A percentile compares a stretch with the other conserved stretches of the same genome.
phyloP scores from a whole-genome alignment of 1,140 invertebrate genomes.

The Pogonognathellus flavescens region DNA sequence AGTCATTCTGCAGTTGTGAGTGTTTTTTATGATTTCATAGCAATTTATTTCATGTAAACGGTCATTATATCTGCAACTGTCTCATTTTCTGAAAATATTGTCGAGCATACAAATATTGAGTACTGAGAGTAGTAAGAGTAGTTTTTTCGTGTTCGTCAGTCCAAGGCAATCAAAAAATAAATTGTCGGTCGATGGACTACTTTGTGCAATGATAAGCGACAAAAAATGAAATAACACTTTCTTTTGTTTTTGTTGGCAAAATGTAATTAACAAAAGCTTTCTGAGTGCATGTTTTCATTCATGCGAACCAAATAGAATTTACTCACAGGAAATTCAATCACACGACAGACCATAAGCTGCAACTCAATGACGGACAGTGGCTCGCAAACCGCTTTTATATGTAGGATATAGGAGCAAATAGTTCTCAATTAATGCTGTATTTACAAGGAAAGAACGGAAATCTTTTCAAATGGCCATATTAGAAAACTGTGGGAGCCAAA shows the following conservation, averaged over 20 bases:
- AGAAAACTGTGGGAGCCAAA: too few relatives aligned
- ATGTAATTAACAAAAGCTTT: neutral
- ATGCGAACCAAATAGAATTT: neutral
- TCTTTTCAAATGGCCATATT: too few relatives aligned
- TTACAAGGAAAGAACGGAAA: too few relatives aligned
- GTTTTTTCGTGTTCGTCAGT: neutral
- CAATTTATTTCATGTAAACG: neutral
- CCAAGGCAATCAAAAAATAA: slow-evolving; percentile 15
- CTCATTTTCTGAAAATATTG: neutral
- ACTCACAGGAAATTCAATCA: neutral
- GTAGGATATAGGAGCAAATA: neutral
- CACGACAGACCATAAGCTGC: neutral
- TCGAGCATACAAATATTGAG: neutral
- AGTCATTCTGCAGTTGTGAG: too few relatives aligned
- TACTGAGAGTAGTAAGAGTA: neutral
- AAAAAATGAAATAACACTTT: slow-evolving; percentile 4
- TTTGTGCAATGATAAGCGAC: neutral
- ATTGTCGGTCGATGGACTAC: slow-evolving; percentile 1
- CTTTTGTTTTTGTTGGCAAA: neutral
- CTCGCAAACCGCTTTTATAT: neutral
- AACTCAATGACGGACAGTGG: neutral
- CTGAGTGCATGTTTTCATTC: neutral
- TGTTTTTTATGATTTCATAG: neutral
- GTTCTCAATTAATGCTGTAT: too few relatives aligned
- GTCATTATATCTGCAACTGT: neutral